Percentiles rank a stretch among this genome's conserved stretches.
Evolutionary conservation across 2,113 vertebrate species (phyloP).

Genomic region (Fukomys damarensis): DNA sequence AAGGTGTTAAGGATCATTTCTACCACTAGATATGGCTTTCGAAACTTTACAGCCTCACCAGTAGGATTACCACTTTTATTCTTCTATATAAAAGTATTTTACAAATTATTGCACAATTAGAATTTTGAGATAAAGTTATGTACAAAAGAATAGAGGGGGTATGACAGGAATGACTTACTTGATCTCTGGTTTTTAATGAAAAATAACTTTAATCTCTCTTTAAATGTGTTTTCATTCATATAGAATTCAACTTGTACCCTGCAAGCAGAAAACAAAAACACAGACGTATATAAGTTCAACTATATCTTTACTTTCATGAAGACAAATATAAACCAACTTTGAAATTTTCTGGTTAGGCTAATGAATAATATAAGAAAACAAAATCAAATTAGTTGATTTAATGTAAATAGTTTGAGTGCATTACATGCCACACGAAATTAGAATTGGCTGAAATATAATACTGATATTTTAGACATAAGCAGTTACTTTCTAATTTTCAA

Average conservation of each 20-base stretch:
- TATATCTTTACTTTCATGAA: background rate
- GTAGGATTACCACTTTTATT: background rate
- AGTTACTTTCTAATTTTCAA: slow-evolving; percentile 42
- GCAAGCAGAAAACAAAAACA: slow-evolving; percentile 81
- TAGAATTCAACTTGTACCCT: slow-evolving; percentile 94
- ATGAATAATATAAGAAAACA: slow-evolving; percentile 2
- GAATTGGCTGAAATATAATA: background rate
- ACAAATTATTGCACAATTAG: background rate
- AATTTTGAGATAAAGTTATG: background rate
- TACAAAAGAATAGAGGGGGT: slow-evolving; percentile 4
- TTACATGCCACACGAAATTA: background rate
- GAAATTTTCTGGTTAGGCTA: background rate
- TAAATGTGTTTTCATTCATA: slow-evolving; percentile 93
- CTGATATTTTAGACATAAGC: background rate
- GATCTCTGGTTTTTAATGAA: slow-evolving; percentile 96
- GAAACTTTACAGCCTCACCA: background rate
- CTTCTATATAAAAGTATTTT: background rate
- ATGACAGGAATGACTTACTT: slow-evolving; percentile 87
- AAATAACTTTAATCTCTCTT: slow-evolving; percentile 92
- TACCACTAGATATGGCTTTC: background rate
- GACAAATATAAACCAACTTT: background rate
- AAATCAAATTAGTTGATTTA: slow-evolving; percentile 17
- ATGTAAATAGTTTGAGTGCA: background rate
- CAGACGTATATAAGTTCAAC: background rate
- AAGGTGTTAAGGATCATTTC: background rate